Evolutionary conservation across 2,797 vertebrate species (phyloP), one percentile per base, ranked within the genome.

Genomic region (Poecilia wingei): DNA sequence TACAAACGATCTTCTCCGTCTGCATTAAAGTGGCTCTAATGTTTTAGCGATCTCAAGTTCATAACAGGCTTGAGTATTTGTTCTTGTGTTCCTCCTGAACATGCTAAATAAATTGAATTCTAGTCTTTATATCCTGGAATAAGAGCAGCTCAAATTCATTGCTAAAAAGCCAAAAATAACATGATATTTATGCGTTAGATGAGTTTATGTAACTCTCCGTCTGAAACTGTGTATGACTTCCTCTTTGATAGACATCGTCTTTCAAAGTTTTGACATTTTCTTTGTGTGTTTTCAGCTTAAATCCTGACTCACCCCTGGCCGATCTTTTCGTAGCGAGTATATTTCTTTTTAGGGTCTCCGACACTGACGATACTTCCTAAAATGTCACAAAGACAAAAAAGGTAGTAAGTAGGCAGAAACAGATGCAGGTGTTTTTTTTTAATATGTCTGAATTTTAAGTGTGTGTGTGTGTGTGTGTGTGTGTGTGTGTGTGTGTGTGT

Each of bases 291-390:
- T n/a, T 45, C 68, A n/a, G 3, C 4, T 14, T 31, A 1, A 75
- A 41, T 10, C 47, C 2, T 22, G 59, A 96, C 97, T 98, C 92
- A 99, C 98, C 98, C 98, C 85, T 99, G 98, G 68, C 98, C 98
- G 0, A 99, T 99, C 95, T 99, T 99, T 93, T 99, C 98, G 3
- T 97, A 99, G 96, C 98, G 95, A 81, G 97, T 99, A 81, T 99
- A 99, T 92, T 99, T 99, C 95, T 99, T 99, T 95, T 99, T 99
- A 12, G 98, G 98, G 90, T 99, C 98, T 64, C 98, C 98, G 90
- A 99, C 97, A 93, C 98, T 99, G 84, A 99, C 98, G 80, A 99
- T 99, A 14, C 97, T 94, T 85, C 94, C 94, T 95, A 64, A 39
- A 53, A 45, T 79, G 59, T 66, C 41, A 75, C 36, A 46, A 41